Conservation (phyloP, 1,140 invertebrate genomes). For the Solen grandis region DNA sequence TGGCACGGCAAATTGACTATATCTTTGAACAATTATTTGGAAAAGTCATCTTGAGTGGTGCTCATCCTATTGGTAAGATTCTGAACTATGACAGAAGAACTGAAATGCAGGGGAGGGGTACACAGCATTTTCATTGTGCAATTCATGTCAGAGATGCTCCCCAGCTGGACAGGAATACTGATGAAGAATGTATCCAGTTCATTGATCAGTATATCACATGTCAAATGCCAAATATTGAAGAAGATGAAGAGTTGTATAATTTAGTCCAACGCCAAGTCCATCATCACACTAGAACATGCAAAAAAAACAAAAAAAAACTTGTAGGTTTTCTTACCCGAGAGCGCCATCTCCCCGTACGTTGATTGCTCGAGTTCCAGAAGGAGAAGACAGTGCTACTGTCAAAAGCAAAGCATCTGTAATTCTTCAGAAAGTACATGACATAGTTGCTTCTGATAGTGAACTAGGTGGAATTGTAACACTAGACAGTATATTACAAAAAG, state of each 20-base stretch:
- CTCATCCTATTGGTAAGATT: constrained; percentile 26
- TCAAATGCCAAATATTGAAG: constrained; percentile 32
- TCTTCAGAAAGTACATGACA: constrained; percentile 34
- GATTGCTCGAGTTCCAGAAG: constrained; percentile 43
- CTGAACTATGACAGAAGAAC: constrained; percentile 46
- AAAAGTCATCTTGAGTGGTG: constrained; percentile 28
- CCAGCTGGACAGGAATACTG: constrained; percentile 38
- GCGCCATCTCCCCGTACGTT: constrained; percentile 14
- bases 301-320: constrained; percentile 46
- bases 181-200: constrained; percentile 39
- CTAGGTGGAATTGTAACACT: constrained; percentile 40
- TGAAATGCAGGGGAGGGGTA: constrained; percentile 47
- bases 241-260: constrained; percentile 34
- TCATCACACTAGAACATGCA: constrained; percentile 46
- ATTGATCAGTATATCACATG: constrained; percentile 45
- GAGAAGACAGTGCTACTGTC: constrained; percentile 17
- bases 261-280: constrained; percentile 44
- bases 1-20: constrained; percentile 38
- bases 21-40: constrained; percentile 45
- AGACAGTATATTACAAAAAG: constrained; percentile 37
- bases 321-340: constrained; percentile 31
- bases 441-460: constrained; percentile 36
- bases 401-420: constrained; percentile 19
- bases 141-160: constrained; percentile 42
- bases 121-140: constrained; percentile 49